Evolutionary conservation across 2,113 vertebrate species (phyloP), one percentile per base, ranked within the genome.

Genomic region (Pelodiscus sinensis): DNA sequence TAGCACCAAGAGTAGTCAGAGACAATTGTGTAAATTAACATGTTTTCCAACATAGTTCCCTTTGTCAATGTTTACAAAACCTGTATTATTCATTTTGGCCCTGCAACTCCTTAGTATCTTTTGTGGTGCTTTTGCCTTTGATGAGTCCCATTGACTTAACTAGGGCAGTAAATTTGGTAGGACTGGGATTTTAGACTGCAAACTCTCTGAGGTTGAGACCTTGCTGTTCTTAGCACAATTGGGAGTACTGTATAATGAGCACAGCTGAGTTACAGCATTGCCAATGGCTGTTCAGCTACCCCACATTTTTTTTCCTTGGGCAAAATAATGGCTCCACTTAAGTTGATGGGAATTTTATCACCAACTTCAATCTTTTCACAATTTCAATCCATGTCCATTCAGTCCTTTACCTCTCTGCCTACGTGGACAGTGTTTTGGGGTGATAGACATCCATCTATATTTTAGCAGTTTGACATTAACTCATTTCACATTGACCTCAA

Each of bases 261-360:
- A 21, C 31, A 35, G 65, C 31, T 9, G 16, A 71, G 55, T 65
- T n/a, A 51, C 51, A 65, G 79, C 79, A 22, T 38, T 62, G 83
- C 84, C 50, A 6, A 2, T 24, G 27, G 5, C 14, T 2, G 22
- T 85, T 91, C 13, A 79, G 29, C 78, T 90, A 22, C 71, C 56
- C 55, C 82, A 29, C 15, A 82, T 51, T 92, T 86, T 87, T 31
- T 81, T 27, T 86, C 29, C 54, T 75, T 4, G 87, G 87, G 31
- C 57, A n/a, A 94, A 96, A 95, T 88, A 60, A 4, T 21, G 15
- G 58, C 83, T 90, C 22, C 77, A 82, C 25, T 3, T 90, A 88
- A 51, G 89, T 90, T 60, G 84, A 24, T 81, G 60, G 79, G 85
- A 84, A 78, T 82, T 88, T 90, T 0, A 0, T 38, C 90, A 73